Conservation (phyloP, 2,888 invertebrate species). For the Magallana nippona region DNA sequence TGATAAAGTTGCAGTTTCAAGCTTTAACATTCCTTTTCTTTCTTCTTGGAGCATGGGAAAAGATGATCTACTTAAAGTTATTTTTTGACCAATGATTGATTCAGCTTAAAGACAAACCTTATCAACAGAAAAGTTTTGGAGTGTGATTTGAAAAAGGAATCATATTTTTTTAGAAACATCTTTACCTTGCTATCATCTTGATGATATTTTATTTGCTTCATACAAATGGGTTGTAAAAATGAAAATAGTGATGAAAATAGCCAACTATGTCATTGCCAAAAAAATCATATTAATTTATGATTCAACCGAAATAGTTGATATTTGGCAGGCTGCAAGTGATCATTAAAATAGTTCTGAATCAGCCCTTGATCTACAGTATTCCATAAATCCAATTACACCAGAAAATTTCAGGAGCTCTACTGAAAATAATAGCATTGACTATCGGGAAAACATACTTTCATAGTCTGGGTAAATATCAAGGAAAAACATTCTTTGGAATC, state of each 20-base stretch:
- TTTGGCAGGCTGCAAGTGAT: background rate
- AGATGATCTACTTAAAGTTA: background rate
- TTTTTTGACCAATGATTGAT: background rate
- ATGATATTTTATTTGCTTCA: no score
- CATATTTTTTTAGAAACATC: no score
- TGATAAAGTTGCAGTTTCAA: background rate
- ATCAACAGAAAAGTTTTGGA: background rate
- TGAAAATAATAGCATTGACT: conserved; percentile 27
- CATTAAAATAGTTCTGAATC: background rate
- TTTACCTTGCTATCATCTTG: no score
- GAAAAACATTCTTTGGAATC: conserved; percentile 23
- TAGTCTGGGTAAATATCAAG: background rate
- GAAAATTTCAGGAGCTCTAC: background rate
- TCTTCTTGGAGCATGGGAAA: conserved; percentile 19
- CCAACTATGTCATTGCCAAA: background rate
- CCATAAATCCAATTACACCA: conserved; percentile 5
- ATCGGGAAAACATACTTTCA: background rate
- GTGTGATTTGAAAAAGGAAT: background rate
- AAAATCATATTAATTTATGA: conserved; percentile 4
- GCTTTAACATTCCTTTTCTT: background rate
- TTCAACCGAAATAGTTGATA: background rate
- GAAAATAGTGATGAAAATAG: background rate
- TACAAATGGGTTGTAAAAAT: background rate
- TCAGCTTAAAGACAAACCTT: background rate
- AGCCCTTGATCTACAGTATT: background rate